Percentiles rank a stretch among this genome's conserved stretches.
phyloP scores from a whole-genome alignment of 2,888 invertebrate species.

The Philhelius pedissequus region DNA sequence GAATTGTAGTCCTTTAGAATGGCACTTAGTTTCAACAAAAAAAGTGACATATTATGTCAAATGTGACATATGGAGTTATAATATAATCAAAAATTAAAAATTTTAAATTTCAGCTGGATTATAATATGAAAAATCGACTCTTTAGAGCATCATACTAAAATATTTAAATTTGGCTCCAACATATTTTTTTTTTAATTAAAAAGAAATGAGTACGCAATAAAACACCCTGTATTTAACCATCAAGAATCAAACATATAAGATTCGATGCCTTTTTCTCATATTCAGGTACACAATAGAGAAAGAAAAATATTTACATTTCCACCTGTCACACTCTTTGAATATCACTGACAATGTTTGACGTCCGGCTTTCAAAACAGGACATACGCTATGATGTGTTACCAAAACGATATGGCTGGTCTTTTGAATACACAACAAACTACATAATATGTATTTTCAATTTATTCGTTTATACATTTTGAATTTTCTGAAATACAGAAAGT shows the following conservation, averaged over 20 bases:
- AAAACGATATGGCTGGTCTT: background rate
- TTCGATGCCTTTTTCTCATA: background rate
- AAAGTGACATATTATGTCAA: no score
- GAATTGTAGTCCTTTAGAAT: no score
- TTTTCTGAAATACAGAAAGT: background rate
- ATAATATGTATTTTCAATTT: background rate
- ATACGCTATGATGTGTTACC: background rate
- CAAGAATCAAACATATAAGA: background rate
- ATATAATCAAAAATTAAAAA: no score
- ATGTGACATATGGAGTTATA: no score
- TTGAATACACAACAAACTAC: background rate
- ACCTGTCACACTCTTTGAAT: background rate
- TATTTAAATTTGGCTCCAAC: no score
- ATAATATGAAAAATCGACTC: no score
- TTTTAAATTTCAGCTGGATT: no score
- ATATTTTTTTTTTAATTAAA: no score
- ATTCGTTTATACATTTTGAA: background rate
- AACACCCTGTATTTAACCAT: background rate
- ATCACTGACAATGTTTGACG: constrained; percentile 6
- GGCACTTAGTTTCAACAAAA: no score
- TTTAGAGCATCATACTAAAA: no score
- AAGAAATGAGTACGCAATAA: background rate
- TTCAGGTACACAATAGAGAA: background rate
- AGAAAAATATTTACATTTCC: background rate
- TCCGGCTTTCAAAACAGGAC: background rate